Conservation (phyloP, 2,888 invertebrate species). For the Alentia gelatinosa region DNA sequence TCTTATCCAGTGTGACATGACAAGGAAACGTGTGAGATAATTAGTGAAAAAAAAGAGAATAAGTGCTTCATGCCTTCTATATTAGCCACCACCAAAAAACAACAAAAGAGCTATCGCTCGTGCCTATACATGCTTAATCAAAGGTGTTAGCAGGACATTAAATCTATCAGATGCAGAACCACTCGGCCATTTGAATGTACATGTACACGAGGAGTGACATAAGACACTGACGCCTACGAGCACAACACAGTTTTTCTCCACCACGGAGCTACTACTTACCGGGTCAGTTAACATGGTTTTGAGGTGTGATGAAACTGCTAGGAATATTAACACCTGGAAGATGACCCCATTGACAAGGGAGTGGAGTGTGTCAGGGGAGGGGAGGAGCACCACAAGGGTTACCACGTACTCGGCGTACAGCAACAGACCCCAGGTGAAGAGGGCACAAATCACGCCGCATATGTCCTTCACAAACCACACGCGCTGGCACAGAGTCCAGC, state of each 20-base stretch:
- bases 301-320: constrained; percentile 88
- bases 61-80: background rate
- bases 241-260: too few species aligned
- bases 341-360: constrained; percentile 86
- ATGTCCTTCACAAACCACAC: constrained; percentile 90
- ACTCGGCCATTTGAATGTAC: too few species aligned
- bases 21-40: too few species aligned
- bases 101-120: background rate
- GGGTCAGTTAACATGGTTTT: constrained; percentile 93
- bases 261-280: too few species aligned
- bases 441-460: constrained; percentile 91
- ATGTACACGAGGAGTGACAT: too few species aligned
- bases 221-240: too few species aligned
- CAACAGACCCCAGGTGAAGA: constrained; percentile 90
- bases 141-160: too few species aligned
- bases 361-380: constrained; percentile 85
- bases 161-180: too few species aligned
- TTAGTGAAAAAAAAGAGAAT: too few species aligned
- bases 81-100: background rate
- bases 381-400: constrained; percentile 87
- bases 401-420: constrained; percentile 94
- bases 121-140: too few species aligned
- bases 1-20: too few species aligned
- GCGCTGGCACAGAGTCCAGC: constrained; percentile 58
- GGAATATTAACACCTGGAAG: constrained; percentile 89